phyloP scores from a whole-genome alignment of 2,113 vertebrate genomes.

The Xenotilapia flavipinnis region DNA sequence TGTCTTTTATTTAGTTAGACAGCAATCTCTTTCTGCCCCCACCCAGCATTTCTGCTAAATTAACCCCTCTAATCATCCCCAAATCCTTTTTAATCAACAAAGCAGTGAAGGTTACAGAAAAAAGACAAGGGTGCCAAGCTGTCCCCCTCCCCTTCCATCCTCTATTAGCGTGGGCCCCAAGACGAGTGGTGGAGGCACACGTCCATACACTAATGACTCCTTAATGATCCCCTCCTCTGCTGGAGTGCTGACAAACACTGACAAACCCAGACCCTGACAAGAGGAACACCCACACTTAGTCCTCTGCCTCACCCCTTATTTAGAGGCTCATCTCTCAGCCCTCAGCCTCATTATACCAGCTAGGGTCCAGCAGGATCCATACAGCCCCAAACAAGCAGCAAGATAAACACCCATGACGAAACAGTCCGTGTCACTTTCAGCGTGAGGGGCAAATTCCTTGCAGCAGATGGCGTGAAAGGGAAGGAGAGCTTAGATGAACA shows the following conservation, averaged over 20 bases:
- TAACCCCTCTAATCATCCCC: slow-evolving; percentile 24
- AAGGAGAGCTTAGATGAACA: slow-evolving; percentile 32
- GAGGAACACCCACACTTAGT: slow-evolving; percentile 53
- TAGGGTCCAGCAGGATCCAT: slow-evolving; percentile 2
- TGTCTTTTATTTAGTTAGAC: slow-evolving; percentile 12
- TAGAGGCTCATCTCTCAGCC: slow-evolving; percentile 45
- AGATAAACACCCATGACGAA: slow-evolving; percentile 46
- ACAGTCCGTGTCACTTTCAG: slow-evolving; percentile 20
- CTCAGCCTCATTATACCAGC: slow-evolving; percentile 22
- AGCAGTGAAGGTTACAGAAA: slow-evolving; percentile 9
- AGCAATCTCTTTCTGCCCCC: background rate
- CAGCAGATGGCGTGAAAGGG: slow-evolving; percentile 10
- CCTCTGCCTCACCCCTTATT: slow-evolving; percentile 38
- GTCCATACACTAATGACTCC: slow-evolving; percentile 55
- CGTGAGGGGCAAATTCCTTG: slow-evolving; percentile 34
- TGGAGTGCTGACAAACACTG: slow-evolving; percentile 49
- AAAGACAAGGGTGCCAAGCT: slow-evolving; percentile 16
- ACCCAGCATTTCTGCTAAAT: slow-evolving; percentile 12
- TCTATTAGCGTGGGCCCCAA: slow-evolving; percentile 25
- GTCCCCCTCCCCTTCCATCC: slow-evolving; percentile 13
- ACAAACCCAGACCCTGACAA: slow-evolving; percentile 54
- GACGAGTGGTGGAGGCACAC: slow-evolving; percentile 34
- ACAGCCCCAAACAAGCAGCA: background rate
- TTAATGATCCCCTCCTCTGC: slow-evolving; percentile 53
- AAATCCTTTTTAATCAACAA: slow-evolving; percentile 43